Evolutionary conservation across 2,888 invertebrate species (phyloP), one percentile per base, ranked within the genome.

Genomic region (Ochlodes sylvanus): DNA sequence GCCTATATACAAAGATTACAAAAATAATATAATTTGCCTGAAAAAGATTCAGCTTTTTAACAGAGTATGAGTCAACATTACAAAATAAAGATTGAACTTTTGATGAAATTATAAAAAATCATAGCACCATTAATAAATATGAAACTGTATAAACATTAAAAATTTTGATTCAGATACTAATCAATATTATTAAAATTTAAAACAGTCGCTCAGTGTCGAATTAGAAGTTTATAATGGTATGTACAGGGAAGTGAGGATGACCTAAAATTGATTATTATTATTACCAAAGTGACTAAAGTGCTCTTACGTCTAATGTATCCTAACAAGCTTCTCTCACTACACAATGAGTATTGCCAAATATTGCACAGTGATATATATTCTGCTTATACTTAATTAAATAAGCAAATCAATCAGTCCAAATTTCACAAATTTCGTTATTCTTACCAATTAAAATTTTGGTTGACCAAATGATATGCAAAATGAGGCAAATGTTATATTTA

Each of bases 341-440:
- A 80, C 82, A 78, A 86, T 89, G 92, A 92, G 92, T 92, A 92
- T 92, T 92, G 87, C 88, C 87, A 83, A 89, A 90, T 92, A 92
- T 92, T 92, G 92, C 92, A 92, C 92, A 86, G 83, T 73, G 80
- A 27, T 66, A 60, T 34, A 60, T 47, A 60, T 65, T 65, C 52
- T 17, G 42, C 66, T 66, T 60, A 60, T 52, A 52, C 54, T 38
- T 50, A 67, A 57, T 56, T 67, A 68, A 68, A 69, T 66, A 70
- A 54, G 42, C 68, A 63, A 52, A 62, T 27, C 41, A 71, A 68
- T 75, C 76, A 74, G 72, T 71, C 73, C 73, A 77, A 75, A 75
- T 72, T 70, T 71, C 72, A 68, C 74, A 76, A 72, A 65, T 68
- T 73, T 70, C 72, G 73, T 69, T 68, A 73, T 64, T 63, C 68